phyloP scores from a whole-genome alignment of 2,113 vertebrate genomes.

The Sinocyclocheilus rhinocerous region DNA sequence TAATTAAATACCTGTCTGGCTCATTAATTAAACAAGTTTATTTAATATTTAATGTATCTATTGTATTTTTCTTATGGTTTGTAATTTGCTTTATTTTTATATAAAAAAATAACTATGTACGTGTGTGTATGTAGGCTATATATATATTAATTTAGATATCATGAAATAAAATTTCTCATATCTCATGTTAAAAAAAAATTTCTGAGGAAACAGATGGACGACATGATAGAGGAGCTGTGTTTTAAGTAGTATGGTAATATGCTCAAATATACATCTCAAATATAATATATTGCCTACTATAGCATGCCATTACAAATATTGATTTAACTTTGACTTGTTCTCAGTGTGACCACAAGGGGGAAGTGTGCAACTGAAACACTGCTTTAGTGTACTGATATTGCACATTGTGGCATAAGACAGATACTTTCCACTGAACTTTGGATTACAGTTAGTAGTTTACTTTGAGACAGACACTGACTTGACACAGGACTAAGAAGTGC shows the following conservation, averaged over 20 bases:
- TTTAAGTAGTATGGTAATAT: no score
- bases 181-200: no score
- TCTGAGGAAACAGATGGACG: not conserved
- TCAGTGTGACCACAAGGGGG: constrained; percentile 50
- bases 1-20: no score
- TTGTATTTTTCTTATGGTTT: no score
- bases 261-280: not conserved
- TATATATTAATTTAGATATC: no score
- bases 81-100: no score
- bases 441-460: not conserved
- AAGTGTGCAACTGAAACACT: constrained; percentile 33
- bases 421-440: not conserved
- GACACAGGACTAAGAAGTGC: constrained; percentile 2
- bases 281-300: not conserved
- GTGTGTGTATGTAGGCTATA: no score
- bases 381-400: not conserved
- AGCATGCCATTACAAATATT: not conserved
- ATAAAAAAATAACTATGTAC: no score
- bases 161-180: no score
- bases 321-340: not conserved
- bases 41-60: no score
- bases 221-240: not conserved
- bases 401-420: no score
- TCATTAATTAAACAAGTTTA: no score
- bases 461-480: not conserved